Conservation (phyloP, 2,888 invertebrate species). For the Drymonia ruficornis region DNA sequence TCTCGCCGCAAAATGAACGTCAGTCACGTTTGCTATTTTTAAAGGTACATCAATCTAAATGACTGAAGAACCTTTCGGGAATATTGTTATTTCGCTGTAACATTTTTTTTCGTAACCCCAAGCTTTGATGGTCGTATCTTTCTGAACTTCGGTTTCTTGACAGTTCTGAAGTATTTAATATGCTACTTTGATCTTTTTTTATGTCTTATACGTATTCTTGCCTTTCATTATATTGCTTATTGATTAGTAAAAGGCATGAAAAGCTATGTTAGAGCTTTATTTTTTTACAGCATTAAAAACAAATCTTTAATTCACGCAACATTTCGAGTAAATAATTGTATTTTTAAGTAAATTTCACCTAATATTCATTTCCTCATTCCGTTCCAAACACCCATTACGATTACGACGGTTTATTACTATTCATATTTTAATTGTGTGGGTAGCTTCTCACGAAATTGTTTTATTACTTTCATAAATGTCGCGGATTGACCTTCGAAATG, state of each 20-base stretch:
- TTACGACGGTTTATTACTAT: neutral
- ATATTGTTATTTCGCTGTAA: no score
- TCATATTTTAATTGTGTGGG: neutral
- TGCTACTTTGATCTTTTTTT: no score
- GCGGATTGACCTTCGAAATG: neutral
- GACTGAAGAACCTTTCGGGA: neutral
- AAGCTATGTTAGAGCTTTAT: no score
- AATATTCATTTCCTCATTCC: neutral
- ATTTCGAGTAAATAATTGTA: neutral
- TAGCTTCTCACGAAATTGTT: neutral
- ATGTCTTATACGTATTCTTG: no score
- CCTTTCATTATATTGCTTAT: no score
- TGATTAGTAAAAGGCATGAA: no score
- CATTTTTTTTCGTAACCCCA: no score
- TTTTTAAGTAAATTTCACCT: neutral
- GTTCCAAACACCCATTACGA: neutral
- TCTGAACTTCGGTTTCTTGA: no score
- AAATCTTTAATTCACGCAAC: no score
- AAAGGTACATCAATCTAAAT: neutral
- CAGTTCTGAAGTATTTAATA: no score
- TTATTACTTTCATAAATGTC: slow-evolving; percentile 1
- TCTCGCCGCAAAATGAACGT: slow-evolving; percentile 21
- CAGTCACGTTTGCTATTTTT: neutral
- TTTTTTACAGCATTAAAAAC: no score
- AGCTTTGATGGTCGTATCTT: no score